These are phyloP conservation scores for Nomada hirtipes DNA, from an alignment of 2,888 invertebrate genomes.

Conservation along the genomic window DNA sequence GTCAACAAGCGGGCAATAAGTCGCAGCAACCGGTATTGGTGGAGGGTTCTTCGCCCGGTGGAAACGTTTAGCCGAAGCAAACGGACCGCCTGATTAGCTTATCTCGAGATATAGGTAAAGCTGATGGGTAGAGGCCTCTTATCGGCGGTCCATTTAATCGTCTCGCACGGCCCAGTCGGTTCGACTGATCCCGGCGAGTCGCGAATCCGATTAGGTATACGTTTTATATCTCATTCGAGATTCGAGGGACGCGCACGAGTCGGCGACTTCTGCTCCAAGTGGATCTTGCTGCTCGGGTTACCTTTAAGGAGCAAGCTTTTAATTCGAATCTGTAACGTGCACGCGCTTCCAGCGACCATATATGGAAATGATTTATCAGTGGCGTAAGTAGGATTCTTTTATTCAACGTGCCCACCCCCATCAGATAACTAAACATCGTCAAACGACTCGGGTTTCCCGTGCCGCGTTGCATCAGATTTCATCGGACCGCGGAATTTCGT, in stretches of 20 bases:
- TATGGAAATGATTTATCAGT: slow-evolving; percentile 68
- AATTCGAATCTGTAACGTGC: slow-evolving; percentile 79
- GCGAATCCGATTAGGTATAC: slow-evolving; percentile 68
- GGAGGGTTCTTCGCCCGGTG: slow-evolving; percentile 28
- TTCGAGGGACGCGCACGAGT: slow-evolving; percentile 62
- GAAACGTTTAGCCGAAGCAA: slow-evolving; percentile 60
- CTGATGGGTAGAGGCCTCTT: slow-evolving; percentile 57
- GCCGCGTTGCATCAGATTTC: slow-evolving; percentile 51
- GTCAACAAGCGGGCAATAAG: slow-evolving; percentile 25
- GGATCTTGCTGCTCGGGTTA: slow-evolving; percentile 72
- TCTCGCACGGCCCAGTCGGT: slow-evolving; percentile 53
- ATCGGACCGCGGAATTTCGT: slow-evolving; percentile 40
- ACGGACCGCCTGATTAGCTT: slow-evolving; percentile 68
- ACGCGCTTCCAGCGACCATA: slow-evolving; percentile 64
- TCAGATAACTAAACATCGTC: slow-evolving; percentile 49
- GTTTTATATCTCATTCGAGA: slow-evolving; percentile 71
- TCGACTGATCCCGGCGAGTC: slow-evolving; percentile 62
- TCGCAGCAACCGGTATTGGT: slow-evolving; percentile 46
- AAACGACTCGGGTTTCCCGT: slow-evolving; percentile 57
- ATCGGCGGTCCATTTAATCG: slow-evolving; percentile 65
- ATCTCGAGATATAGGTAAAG: slow-evolving; percentile 58
- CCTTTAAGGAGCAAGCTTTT: slow-evolving; percentile 76
- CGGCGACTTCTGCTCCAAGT: slow-evolving; percentile 40
- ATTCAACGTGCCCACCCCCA: slow-evolving; percentile 16
- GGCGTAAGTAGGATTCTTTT: slow-evolving; percentile 58